These are phyloP conservation scores for Nesospiza acunhae DNA, from an alignment of 2,113 vertebrate genomes.

Conservation along the genomic window DNA sequence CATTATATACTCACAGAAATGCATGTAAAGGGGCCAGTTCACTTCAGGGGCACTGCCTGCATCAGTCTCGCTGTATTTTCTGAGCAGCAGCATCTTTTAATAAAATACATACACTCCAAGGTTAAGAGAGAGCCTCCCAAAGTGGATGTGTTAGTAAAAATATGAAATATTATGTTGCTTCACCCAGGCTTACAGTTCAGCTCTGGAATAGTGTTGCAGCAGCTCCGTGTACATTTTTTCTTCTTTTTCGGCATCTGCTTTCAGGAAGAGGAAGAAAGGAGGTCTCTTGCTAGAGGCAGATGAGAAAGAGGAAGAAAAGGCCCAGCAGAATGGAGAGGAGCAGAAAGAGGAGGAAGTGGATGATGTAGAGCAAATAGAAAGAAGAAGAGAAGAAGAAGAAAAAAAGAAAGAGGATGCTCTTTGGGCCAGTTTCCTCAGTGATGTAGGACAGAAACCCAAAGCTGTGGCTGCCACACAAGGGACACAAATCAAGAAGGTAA, in stretches of 20 bases:
- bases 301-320: constrained; percentile 25
- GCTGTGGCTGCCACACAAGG: background rate
- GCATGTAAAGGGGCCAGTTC: fast-evolving
- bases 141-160: background rate
- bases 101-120: no score
- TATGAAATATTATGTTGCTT: fast-evolving
- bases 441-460: constrained; percentile 86
- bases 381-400: constrained; percentile 39
- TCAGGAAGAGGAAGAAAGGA: constrained; percentile 86
- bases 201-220: background rate
- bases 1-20: fast-evolving
- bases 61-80: fast-evolving
- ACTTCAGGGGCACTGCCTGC: background rate
- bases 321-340: constrained; percentile 27
- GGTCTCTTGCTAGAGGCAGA: constrained; percentile 72
- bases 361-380: background rate
- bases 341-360: constrained; percentile 37
- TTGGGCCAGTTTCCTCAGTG: constrained; percentile 95
- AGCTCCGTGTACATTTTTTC: background rate
- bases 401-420: constrained; percentile 92
- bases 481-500: constrained; percentile 47
- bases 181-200: fast-evolving
- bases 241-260: background rate
- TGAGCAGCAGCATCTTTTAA: background rate
- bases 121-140: background rate